Evolutionary conservation across 2,797 vertebrate species (phyloP).

Genomic region (Spinibarbus caldwelli): DNA sequence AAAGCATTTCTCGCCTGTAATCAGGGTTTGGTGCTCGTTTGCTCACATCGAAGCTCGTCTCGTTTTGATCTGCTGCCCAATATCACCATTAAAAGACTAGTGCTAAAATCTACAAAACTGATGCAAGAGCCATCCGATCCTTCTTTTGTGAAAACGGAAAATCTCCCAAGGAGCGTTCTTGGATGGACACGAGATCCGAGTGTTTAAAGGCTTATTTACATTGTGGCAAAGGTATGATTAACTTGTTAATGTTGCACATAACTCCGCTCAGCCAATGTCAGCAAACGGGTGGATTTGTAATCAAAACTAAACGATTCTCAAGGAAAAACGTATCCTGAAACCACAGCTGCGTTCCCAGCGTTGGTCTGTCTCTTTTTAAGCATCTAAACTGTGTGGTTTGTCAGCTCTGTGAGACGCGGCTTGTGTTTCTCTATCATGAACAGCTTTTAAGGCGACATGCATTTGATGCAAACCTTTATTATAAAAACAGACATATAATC

Average conservation of each 20-base stretch:
- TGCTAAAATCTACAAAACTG: background rate
- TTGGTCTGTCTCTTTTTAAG: slow-evolving; percentile 17
- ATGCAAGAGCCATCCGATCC: background rate
- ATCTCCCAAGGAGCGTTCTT: slow-evolving; percentile 48
- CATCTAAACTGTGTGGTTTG: slow-evolving; percentile 37
- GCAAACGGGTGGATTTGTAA: slow-evolving; percentile 69
- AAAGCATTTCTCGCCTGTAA: background rate
- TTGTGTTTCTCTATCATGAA: slow-evolving; percentile 19
- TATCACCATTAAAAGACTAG: slow-evolving; percentile 18
- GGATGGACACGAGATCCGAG: slow-evolving; percentile 62
- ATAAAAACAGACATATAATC: background rate
- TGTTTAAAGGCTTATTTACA: slow-evolving; percentile 68
- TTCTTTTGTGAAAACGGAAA: slow-evolving; percentile 62
- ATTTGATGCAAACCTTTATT: background rate
- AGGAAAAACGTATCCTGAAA: slow-evolving; percentile 64
- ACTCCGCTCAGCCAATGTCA: slow-evolving; percentile 70
- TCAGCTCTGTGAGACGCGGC: slow-evolving; percentile 1
- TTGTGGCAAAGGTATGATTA: slow-evolving; percentile 65
- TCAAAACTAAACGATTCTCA: slow-evolving; percentile 66
- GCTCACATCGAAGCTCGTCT: background rate
- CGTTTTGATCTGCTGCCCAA: background rate
- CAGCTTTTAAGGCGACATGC: background rate
- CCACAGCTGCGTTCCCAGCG: slow-evolving; percentile 44
- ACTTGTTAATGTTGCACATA: slow-evolving; percentile 58
- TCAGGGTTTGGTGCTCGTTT: background rate